Conservation (phyloP, 2,113 vertebrate genomes). For the Cebus imitator region DNA sequence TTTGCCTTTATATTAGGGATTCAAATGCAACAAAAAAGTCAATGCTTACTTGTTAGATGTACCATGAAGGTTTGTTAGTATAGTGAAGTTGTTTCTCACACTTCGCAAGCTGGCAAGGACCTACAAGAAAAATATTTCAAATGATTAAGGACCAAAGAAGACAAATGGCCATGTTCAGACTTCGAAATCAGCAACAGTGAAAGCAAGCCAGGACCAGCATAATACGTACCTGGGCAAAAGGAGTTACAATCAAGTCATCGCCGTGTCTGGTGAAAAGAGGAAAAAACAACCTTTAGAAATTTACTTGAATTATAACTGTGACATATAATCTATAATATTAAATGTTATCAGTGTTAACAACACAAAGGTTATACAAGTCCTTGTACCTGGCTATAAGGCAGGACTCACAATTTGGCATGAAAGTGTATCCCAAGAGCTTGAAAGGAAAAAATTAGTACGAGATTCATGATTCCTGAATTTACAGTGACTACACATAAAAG, state of each 20-base stretch:
- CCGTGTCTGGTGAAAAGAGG: slow-evolving; percentile 88
- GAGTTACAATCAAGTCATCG: slow-evolving; percentile 97
- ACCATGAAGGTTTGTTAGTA: slow-evolving; percentile 94
- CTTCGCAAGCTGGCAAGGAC: slow-evolving; percentile 96
- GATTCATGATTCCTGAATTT: not conserved
- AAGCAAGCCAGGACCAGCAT: not conserved
- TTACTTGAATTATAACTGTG: not conserved
- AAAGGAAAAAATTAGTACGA: not conserved
- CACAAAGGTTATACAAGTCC: not conserved
- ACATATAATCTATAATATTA: not conserved
- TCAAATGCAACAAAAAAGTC: not conserved
- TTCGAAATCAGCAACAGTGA: not conserved
- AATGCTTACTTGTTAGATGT: slow-evolving; percentile 91
- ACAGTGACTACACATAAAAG: not conserved
- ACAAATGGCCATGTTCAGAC: not conserved
- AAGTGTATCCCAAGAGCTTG: not conserved
- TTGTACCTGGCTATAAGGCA: not conserved
- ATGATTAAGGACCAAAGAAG: not conserved
- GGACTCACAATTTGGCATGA: not conserved
- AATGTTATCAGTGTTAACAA: not conserved
- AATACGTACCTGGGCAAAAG: slow-evolving; percentile 93
- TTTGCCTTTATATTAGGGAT: not conserved
- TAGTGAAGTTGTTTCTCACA: slow-evolving; percentile 96
- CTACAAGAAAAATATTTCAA: slow-evolving; percentile 77
- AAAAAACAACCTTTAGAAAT: slow-evolving; percentile 36